Evolutionary conservation across 64 coral and sea anemone genomes (phyloP).

Genomic region (Actinia equina): DNA sequence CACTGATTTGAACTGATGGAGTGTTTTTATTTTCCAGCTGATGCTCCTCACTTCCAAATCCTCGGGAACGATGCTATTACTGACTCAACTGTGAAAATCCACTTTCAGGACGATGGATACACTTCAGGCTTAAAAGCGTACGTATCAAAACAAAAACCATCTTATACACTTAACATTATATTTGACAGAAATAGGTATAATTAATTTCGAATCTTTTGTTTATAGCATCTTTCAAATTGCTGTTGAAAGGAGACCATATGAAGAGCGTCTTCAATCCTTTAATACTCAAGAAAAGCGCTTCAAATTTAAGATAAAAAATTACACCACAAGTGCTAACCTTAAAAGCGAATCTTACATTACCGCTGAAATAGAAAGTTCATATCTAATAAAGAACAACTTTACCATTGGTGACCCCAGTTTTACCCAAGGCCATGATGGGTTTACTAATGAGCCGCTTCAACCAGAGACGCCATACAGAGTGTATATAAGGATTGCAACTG

Average conservation of each 20-base stretch:
- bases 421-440: not conserved
- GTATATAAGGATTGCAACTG: not conserved
- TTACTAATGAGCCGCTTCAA: not conserved
- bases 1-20: too few species aligned
- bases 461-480: not conserved
- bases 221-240: conserved; percentile 2
- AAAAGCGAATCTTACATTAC: too few species aligned
- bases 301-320: too few species aligned
- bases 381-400: not conserved
- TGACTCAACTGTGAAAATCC: not conserved
- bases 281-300: not conserved
- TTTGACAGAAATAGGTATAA: not conserved
- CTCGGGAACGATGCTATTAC: not conserved
- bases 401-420: not conserved
- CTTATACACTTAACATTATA: not conserved
- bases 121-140: not conserved
- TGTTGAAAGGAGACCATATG: not conserved
- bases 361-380: too few species aligned
- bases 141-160: not conserved
- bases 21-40: not conserved
- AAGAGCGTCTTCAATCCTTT: not conserved
- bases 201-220: not conserved
- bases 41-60: conserved; percentile 14
- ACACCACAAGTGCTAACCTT: too few species aligned
- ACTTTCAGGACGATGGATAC: not conserved